These are phyloP conservation scores for Peromyscus attwateri DNA, from an alignment of 2,797 vertebrate genomes.

Conservation along the genomic window DNA sequence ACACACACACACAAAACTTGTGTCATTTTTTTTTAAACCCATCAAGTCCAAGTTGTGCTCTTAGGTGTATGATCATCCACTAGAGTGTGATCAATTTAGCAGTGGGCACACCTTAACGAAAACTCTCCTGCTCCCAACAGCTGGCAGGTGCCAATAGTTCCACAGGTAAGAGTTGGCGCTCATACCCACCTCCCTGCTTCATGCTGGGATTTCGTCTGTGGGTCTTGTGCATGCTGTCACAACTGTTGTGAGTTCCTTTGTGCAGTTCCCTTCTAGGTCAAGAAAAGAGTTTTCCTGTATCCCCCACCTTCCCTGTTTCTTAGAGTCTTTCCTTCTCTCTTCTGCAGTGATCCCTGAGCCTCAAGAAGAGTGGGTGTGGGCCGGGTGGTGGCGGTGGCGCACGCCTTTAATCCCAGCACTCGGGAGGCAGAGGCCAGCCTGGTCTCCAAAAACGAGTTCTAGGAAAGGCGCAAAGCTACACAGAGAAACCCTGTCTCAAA, in stretches of 20 bases:
- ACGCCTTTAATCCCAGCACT: no score
- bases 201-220: background rate
- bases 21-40: background rate
- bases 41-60: background rate
- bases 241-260: background rate
- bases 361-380: background rate
- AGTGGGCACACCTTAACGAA: background rate
- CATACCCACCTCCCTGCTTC: background rate
- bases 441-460: no score
- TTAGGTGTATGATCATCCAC: background rate
- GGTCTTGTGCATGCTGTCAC: background rate
- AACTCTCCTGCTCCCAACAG: background rate
- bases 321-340: background rate
- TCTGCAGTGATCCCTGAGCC: background rate
- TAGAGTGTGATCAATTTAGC: background rate
- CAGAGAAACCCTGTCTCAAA: no score
- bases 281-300: background rate
- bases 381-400: no score
- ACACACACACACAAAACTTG: no score
- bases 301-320: background rate
- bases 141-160: background rate
- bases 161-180: background rate
- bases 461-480: no score
- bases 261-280: background rate
- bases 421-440: no score